A percentile compares a stretch with the other conserved stretches of the same genome.
These are phyloP conservation scores for Criorhina ranunculi DNA, from an alignment of 2,888 invertebrate genomes.

Conservation along the genomic window DNA sequence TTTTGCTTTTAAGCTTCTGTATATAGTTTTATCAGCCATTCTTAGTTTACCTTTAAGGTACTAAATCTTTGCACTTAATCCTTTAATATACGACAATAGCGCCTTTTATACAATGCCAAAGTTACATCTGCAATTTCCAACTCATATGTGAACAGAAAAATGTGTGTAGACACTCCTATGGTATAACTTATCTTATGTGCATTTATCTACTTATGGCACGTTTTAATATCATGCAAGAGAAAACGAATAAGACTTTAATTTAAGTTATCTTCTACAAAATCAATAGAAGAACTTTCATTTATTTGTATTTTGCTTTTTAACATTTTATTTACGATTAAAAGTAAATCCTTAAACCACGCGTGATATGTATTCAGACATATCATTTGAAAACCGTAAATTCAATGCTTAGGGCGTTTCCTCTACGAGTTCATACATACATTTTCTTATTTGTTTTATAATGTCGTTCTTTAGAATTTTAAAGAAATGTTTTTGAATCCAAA, in stretches of 20 bases:
- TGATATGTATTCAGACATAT: not conserved
- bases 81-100: constrained; percentile 14
- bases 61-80: constrained; percentile 18
- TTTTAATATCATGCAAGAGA: not conserved
- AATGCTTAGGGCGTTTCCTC: not conserved
- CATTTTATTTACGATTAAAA: not conserved
- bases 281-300: constrained; percentile 1
- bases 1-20: not conserved
- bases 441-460: not conserved
- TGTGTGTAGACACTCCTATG: too few species aligned
- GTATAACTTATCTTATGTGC: not conserved
- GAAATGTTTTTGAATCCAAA: not conserved
- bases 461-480: not conserved
- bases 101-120: constrained; percentile 2
- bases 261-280: not conserved
- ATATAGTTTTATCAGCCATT: constrained; percentile 1
- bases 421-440: too few species aligned
- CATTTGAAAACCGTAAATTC: not conserved
- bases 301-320: constrained; percentile 5
- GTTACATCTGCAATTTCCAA: not conserved
- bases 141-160: not conserved
- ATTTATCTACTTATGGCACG: constrained; percentile 6
- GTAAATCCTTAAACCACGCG: not conserved
- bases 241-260: not conserved
- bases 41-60: not conserved